phyloP scores from a whole-genome alignment of 30 jellyfish, hydroid and myxozoan species.

The Aurelia sp. region DNA sequence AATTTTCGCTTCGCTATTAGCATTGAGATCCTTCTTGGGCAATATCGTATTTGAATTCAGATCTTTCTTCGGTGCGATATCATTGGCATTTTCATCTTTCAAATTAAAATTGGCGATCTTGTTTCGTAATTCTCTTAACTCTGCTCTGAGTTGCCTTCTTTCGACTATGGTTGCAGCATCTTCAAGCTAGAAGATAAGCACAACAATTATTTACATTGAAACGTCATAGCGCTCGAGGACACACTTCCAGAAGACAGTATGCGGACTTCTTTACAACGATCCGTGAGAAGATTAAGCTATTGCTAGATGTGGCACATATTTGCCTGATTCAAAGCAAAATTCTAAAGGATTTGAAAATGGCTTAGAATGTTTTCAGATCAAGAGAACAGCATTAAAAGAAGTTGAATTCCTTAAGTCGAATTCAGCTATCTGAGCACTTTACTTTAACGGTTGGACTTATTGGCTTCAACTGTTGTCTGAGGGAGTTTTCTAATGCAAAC shows the following conservation, averaged over 20 bases:
- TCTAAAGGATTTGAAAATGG: neutral
- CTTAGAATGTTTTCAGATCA: no score
- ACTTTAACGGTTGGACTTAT: no score
- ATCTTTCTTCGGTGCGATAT: conserved; percentile 21
- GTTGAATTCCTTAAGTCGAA: no score
- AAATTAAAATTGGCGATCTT: conserved; percentile 12
- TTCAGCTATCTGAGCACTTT: no score
- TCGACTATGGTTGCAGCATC: conserved; percentile 64
- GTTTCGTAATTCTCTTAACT: conserved; percentile 63
- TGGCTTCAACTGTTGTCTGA: no score
- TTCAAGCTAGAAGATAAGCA: conserved; percentile 50
- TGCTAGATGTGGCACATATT: no score
- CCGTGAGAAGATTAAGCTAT: no score
- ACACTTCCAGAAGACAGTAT: no score
- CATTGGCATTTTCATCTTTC: conserved; percentile 57
- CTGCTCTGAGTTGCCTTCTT: conserved; percentile 59
- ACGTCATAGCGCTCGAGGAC: no score
- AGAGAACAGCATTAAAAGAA: no score
- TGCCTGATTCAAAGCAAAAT: neutral
- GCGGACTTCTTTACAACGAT: no score
- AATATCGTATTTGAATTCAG: conserved; percentile 7
- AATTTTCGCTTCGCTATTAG: neutral
- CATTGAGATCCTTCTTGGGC: conserved; percentile 13
- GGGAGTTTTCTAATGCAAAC: no score
- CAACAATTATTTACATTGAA: neutral